Conservation (phyloP, 2,113 vertebrate species). For the Forbesichthys agassizii region DNA sequence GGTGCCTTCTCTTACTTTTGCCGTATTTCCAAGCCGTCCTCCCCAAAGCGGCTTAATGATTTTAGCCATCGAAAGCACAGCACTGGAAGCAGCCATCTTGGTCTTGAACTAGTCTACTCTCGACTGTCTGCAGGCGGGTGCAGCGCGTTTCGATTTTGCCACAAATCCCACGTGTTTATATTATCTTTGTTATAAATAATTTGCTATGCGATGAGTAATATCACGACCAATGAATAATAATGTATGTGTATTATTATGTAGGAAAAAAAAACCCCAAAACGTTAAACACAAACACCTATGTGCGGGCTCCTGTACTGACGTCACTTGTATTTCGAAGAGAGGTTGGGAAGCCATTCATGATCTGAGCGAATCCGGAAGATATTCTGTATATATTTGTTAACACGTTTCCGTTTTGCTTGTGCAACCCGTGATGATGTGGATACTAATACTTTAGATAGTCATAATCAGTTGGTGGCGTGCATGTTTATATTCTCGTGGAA, state of each 20-base stretch:
- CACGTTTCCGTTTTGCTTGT: neutral
- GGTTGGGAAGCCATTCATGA: neutral
- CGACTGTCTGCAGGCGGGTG: neutral
- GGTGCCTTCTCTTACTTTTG: slow-evolving; percentile 61
- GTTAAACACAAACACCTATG: too few relatives aligned
- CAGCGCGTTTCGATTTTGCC: slow-evolving; percentile 10
- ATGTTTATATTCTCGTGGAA: neutral
- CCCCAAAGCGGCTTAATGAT: slow-evolving; percentile 59
- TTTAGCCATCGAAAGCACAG: slow-evolving; percentile 61
- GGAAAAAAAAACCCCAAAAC: too few relatives aligned
- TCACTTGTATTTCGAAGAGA: neutral
- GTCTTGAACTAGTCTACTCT: neutral
- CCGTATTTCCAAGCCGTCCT: slow-evolving; percentile 57
- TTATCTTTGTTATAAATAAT: neutral
- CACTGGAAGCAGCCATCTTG: slow-evolving; percentile 73
- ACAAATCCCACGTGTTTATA: neutral
- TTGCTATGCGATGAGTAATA: neutral
- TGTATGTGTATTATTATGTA: too few relatives aligned
- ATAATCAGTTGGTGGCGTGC: too few relatives aligned
- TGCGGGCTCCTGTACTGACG: slow-evolving; percentile 22
- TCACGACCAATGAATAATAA: too few relatives aligned
- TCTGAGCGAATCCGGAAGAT: slow-evolving; percentile 47
- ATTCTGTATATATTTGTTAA: neutral
- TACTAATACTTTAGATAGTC: too few relatives aligned
- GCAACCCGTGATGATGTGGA: neutral